A percentile compares a stretch with the other conserved stretches of the same genome.
Evolutionary conservation across 92 coral and sea anemone genomes (phyloP).

Genomic region (Paramuricea clavata): DNA sequence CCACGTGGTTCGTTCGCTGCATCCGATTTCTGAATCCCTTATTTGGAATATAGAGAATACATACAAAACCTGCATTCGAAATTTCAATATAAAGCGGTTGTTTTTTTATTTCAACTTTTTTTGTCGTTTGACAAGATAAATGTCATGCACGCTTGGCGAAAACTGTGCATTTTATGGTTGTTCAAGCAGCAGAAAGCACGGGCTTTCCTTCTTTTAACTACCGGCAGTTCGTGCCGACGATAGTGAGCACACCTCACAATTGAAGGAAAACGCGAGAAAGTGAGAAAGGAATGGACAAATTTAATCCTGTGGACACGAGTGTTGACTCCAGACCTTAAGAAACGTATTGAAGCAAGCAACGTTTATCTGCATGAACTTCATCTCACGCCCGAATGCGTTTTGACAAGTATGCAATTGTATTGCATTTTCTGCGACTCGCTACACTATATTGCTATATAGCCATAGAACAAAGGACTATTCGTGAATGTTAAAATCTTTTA

Average conservation of each 20-base stretch:
- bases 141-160: conserved; percentile 8
- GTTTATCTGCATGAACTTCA: background rate
- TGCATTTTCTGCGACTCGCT: conserved; percentile 11
- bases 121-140: background rate
- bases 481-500: background rate
- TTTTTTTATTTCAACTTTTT: background rate
- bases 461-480: background rate
- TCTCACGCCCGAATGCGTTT: background rate
- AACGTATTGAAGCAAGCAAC: background rate
- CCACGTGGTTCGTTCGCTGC: background rate
- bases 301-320: background rate
- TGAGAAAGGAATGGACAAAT: background rate
- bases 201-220: background rate
- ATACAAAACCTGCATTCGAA: background rate
- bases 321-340: background rate
- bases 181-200: conserved; percentile 12
- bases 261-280: background rate
- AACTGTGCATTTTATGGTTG: conserved; percentile 2
- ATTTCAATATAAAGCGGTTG: background rate
- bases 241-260: background rate
- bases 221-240: background rate
- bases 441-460: background rate
- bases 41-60: background rate
- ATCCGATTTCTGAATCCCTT: background rate
- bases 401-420: background rate